Percentiles rank a stretch among this genome's conserved stretches.
Evolutionary conservation across 2,888 invertebrate species (phyloP).

Genomic region (Trichogramma dendrolimi): DNA sequence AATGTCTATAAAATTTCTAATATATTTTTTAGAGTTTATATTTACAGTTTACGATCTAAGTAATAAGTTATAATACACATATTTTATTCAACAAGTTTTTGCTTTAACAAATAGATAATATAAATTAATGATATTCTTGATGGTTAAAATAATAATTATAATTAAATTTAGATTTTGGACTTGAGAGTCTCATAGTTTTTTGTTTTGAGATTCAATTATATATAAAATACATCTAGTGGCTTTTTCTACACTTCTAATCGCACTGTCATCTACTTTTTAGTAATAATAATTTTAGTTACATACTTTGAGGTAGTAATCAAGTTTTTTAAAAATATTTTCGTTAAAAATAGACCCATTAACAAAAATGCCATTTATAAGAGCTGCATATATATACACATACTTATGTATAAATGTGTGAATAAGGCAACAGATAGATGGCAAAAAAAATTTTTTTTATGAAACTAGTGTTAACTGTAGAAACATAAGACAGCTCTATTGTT

Average conservation of each 20-base stretch:
- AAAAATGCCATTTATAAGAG: slow-evolving; percentile 23
- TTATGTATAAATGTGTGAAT: slow-evolving; percentile 14
- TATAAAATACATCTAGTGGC: slow-evolving; percentile 31
- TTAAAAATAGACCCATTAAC: slow-evolving; percentile 29
- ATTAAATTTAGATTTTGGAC: slow-evolving; percentile 42
- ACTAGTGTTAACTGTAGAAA: slow-evolving; percentile 14
- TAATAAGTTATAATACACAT: slow-evolving; percentile 50
- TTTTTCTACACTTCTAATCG: slow-evolving; percentile 28
- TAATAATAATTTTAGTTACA: neutral
- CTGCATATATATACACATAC: too few species aligned
- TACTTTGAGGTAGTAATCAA: slow-evolving; percentile 3
- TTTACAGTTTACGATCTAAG: slow-evolving; percentile 46
- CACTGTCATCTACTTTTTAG: slow-evolving; percentile 8
- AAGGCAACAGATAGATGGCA: slow-evolving; percentile 15
- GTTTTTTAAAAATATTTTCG: slow-evolving; percentile 1
- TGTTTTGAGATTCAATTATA: slow-evolving; percentile 37
- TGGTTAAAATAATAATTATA: slow-evolving; percentile 38
- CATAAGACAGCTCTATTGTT: slow-evolving; percentile 16
- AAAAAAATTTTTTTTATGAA: slow-evolving; percentile 16
- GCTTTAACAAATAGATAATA: slow-evolving; percentile 48
- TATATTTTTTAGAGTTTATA: slow-evolving; percentile 45
- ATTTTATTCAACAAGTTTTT: slow-evolving; percentile 46
- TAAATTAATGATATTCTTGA: slow-evolving; percentile 40
- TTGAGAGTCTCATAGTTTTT: slow-evolving; percentile 40
- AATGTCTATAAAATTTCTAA: slow-evolving; percentile 48